These are phyloP conservation scores for Carcina quercana DNA, from an alignment of 2,888 invertebrate species.

Conservation along the genomic window DNA sequence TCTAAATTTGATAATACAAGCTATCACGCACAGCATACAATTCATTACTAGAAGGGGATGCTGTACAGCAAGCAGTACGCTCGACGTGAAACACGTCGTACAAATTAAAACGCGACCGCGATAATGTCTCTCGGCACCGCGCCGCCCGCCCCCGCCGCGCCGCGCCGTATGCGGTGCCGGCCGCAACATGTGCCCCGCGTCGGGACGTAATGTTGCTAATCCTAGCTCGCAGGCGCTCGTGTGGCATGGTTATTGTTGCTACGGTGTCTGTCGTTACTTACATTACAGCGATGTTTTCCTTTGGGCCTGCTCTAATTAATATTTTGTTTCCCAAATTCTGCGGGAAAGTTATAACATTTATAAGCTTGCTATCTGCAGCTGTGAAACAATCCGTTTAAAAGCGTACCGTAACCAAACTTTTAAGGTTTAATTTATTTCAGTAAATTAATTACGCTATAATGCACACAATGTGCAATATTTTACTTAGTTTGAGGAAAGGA, in stretches of 20 bases:
- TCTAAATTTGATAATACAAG: conserved; percentile 24
- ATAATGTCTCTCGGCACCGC: conserved; percentile 54
- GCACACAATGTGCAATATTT: no score
- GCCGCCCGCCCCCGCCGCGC: conserved; percentile 27
- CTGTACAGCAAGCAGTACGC: no score
- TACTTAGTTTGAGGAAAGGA: no score
- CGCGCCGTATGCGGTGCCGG: conserved; percentile 21
- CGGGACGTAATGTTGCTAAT: conserved; percentile 27
- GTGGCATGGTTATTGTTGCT: conserved; percentile 16
- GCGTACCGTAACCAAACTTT: no score
- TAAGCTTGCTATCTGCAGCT: no score
- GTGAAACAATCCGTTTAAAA: neutral
- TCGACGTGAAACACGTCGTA: conserved; percentile 51
- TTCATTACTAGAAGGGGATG: no score
- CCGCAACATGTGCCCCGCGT: conserved; percentile 35
- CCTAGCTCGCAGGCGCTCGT: conserved; percentile 25
- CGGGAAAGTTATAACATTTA: neutral
- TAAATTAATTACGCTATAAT: no score
- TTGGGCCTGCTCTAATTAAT: neutral
- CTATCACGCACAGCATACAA: conserved; percentile 22
- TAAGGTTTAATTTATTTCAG: no score
- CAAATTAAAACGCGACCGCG: conserved; percentile 66
- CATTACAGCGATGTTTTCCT: no score
- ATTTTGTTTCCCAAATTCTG: neutral
- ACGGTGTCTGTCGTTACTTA: neutral